Conservation (phyloP, 2,888 invertebrate species). For the Conus canariensis region DNA sequence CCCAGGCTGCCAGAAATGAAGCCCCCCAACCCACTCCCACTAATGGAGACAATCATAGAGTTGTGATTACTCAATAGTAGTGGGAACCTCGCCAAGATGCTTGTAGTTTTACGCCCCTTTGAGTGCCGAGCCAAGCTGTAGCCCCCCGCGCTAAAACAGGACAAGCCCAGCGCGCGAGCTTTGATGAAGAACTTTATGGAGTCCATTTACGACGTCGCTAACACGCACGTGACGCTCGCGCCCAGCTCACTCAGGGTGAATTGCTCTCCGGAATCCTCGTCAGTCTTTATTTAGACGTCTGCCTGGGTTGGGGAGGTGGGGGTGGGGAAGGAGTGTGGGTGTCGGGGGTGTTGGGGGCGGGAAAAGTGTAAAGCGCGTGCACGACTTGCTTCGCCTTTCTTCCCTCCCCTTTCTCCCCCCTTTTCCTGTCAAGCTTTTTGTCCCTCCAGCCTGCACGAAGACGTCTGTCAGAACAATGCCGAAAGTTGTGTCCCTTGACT, state of each 20-base stretch:
- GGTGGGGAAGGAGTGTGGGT: neutral
- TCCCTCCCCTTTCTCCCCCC: neutral
- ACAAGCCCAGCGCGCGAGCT: slow-evolving; percentile 28
- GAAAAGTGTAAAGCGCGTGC: neutral
- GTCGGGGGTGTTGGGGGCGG: neutral
- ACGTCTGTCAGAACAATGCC: slow-evolving; percentile 33
- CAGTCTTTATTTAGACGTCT: slow-evolving; percentile 37
- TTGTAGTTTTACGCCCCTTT: slow-evolving; percentile 42
- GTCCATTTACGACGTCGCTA: slow-evolving; percentile 27
- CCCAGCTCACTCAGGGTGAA: slow-evolving; percentile 20
- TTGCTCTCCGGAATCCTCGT: slow-evolving; percentile 30
- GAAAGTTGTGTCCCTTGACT: slow-evolving; percentile 42
- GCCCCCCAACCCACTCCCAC: slow-evolving; percentile 24
- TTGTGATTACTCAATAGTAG: slow-evolving; percentile 38
- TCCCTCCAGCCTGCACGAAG: neutral
- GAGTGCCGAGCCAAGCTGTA: slow-evolving; percentile 39
- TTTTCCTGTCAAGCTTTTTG: neutral
- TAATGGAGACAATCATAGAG: slow-evolving; percentile 42
- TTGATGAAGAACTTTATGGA: slow-evolving; percentile 44
- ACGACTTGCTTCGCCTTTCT: neutral
- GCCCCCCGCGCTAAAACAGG: slow-evolving; percentile 31
- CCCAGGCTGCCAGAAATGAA: slow-evolving; percentile 3
- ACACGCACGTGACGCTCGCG: slow-evolving; percentile 40
- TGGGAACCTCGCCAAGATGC: slow-evolving; percentile 20
- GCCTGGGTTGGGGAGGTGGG: neutral